These are phyloP conservation scores for Crotalus horridus DNA, from an alignment of 2,113 vertebrate species.

Conservation along the genomic window DNA sequence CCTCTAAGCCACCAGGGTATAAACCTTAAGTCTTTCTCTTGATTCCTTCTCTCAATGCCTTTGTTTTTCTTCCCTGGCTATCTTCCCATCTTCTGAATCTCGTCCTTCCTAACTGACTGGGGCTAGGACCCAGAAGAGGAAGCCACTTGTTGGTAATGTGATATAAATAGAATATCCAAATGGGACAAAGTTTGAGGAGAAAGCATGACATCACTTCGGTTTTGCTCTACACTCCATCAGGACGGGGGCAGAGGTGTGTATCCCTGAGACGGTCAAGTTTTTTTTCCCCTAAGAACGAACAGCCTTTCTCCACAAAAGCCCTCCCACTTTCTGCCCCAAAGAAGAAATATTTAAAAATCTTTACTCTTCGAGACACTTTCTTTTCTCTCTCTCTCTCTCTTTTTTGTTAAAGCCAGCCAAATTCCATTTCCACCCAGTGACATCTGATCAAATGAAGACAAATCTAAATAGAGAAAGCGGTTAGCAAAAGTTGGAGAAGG, in stretches of 20 bases:
- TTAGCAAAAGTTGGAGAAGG: constrained; percentile 5
- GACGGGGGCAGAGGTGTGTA: constrained; percentile 52
- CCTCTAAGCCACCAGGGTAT: no score
- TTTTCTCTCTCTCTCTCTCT: background rate
- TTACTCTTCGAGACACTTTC: background rate
- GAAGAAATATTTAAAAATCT: background rate
- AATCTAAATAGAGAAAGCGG: background rate
- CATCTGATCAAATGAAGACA: constrained; percentile 5
- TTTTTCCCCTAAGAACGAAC: background rate
- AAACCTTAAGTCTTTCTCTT: no score
- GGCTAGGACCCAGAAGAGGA: constrained; percentile 68
- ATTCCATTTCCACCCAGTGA: background rate
- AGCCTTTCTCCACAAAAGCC: background rate
- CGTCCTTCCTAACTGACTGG: constrained; percentile 44
- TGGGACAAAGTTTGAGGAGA: constrained; percentile 62
- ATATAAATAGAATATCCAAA: constrained; percentile 65
- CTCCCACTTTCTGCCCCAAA: background rate
- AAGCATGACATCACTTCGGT: constrained; percentile 76
- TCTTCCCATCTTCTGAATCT: background rate
- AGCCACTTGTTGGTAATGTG: constrained; percentile 33
- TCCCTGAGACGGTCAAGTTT: constrained; percentile 8
- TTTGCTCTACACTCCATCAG: constrained; percentile 73
- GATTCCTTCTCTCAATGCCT: no score
- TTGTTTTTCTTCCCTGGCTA: no score
- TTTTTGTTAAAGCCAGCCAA: background rate